Evolutionary conservation across 2,797 vertebrate species (phyloP).

Genomic region (Acropternis orthonyx): DNA sequence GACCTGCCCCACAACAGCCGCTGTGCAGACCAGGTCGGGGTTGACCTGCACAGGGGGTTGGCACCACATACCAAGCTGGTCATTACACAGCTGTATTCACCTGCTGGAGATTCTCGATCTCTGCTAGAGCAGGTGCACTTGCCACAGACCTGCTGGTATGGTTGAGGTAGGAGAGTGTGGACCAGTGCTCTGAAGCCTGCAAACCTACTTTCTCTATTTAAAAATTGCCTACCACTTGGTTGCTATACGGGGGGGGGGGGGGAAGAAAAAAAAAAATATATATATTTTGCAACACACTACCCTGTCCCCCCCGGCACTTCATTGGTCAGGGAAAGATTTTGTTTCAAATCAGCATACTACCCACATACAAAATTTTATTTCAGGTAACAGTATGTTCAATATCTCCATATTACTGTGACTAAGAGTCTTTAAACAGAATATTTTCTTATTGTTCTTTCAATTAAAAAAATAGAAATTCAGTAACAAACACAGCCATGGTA

Average conservation of each 20-base stretch:
- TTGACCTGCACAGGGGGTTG: neutral
- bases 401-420: neutral
- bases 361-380: neutral
- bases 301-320: neutral
- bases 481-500: neutral
- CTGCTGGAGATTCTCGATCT: neutral
- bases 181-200: neutral
- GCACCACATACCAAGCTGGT: no score
- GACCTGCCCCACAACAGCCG: neutral
- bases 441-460: neutral
- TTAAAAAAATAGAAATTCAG: neutral
- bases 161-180: neutral
- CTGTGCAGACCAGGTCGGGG: accelerated
- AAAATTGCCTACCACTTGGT: neutral
- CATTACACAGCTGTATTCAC: no score
- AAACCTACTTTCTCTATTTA: neutral
- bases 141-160: neutral
- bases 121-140: neutral
- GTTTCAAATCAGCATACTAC: neutral
- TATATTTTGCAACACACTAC: no score
- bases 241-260: no score
- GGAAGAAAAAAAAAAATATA: no score
- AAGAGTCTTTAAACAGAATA: neutral
- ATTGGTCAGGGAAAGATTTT: neutral
- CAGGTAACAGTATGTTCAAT: neutral